Base-by-base conservation (phyloP, 2,888 invertebrate species). In the Acronicta leporina region DNA sequence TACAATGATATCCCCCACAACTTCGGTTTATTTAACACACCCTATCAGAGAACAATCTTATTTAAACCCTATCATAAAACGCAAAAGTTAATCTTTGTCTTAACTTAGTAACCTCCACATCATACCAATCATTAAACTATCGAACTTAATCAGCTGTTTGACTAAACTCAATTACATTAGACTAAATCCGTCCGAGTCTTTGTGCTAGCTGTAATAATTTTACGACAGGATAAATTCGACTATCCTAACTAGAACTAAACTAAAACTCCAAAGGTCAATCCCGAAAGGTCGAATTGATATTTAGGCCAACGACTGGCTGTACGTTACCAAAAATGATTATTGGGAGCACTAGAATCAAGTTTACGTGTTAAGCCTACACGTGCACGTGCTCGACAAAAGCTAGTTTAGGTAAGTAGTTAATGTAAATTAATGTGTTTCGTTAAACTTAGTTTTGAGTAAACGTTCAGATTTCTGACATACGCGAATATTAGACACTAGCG, bases 211-310 rank as follows among this genome's bases (percentile, higher is more conserved):
- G 14, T 27, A 14, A 41, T 35, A 25, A 15, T 52, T 49, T 41
- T 35, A 52, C 45, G 41, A 0, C 9, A 46, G 15, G 9, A 43
- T 44, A 49, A 42, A 46, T 49, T 42, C 15, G 49, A 53, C 41
- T 60, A 38, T 4, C 14, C 16, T 35, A 20, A 48, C 11, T 20
- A 33, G 10, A 11, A 14, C 38, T 11, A 38, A 30, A 46, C 30
- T 30, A 15, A 46, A 46, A 30, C 30, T 14, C 15, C 7, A 40
- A 65, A 46, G 49, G 41, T 50, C 38, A 38, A 40, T 40, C n/a
- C 6, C n/a, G 38, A 41, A 48, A 40, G 40, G 14, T 41, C 14
- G 6, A 43, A 25, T 38, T 25, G 33, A 15, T 46, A 56, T 48
- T 43, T 33, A 6, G n/a, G 33, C 15, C 25, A 27, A 40, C n/a